Evolutionary conservation across 2,113 vertebrate genomes (phyloP), one percentile per base, ranked within the genome.

Genomic region (Hystrix cristata): DNA sequence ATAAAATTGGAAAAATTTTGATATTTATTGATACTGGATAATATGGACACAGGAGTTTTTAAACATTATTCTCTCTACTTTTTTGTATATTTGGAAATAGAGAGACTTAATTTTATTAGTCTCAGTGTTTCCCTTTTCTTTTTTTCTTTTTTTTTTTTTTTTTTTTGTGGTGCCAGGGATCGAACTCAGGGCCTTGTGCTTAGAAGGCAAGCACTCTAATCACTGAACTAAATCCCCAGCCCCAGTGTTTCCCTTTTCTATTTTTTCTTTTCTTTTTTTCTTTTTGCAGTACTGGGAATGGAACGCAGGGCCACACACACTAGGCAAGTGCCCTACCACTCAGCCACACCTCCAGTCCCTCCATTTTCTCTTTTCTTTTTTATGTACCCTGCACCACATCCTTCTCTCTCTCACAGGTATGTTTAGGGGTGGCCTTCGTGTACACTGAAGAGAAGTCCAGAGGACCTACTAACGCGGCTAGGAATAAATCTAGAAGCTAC

Each of bases 401-500:
- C 0, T n/a, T 59, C 29, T 38, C 23, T 65, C 16, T 87, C 57
- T 95, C 27, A 59, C 8, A 10, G 79, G 7, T n/a, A 59, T 64
- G 51, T 46, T 85, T 92, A 79, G 13, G n/a, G 18, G n/a, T 80
- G n/a, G 14, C 23, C 51, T 76, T 91, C 86, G 31, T 65, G 71
- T 93, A 62, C 38, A 46, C 19, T 91, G 43, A 76, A 62, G 48
- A 94, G 7, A 13, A 76, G 53, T 81, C 5, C 13, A 60, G 53
- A 80, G 9, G 7, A 71, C 13, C 34, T 34, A n/a, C 18, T 65
- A 74, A 67, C 29, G 69, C 14, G 57, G 16, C 27, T 64, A 87
- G 34, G 43, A 79, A 87, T 87, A 91, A 92, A 87, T 87, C 29
- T 87, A 21, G 90, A 87, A 60, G 55, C 31, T 84, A 38, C 9